Evolutionary conservation across 1,140 invertebrate genomes (phyloP).

Genomic region (Dinothrombium tinctorium): DNA sequence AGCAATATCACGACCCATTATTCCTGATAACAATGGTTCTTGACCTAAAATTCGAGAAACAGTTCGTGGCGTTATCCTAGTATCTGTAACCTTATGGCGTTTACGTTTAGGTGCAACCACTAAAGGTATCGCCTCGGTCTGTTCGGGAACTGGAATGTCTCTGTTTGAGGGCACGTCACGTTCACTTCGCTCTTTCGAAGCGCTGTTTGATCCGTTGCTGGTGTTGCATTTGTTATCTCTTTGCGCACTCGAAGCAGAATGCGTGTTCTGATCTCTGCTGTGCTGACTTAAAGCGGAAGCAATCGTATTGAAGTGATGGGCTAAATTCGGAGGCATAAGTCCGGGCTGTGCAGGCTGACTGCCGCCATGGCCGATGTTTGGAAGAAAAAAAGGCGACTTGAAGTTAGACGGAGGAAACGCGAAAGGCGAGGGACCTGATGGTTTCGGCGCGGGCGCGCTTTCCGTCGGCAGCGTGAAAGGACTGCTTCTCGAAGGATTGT

Average conservation of each 20-base stretch:
- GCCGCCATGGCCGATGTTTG: not conserved
- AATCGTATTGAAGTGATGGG: conserved; percentile 2
- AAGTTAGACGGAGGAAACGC: conserved; percentile 2
- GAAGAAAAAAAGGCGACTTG: not conserved
- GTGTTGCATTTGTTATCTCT: conserved; percentile 5
- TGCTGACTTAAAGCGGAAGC: not conserved
- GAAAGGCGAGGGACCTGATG: conserved; percentile 5
- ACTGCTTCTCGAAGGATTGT: not conserved
- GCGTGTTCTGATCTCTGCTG: no score
- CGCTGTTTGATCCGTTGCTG: conserved; percentile 3
- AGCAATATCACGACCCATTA: not conserved
- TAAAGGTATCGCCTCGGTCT: conserved; percentile 71
- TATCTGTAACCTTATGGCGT: conserved; percentile 91
- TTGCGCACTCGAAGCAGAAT: not conserved
- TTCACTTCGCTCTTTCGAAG: no score
- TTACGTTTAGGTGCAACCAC: conserved; percentile 71
- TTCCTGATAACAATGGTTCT: conserved; percentile 6
- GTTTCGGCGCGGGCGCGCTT: conserved; percentile 5
- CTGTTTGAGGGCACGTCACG: no score
- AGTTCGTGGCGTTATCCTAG: conserved; percentile 69
- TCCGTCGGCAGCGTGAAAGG: conserved; percentile 7
- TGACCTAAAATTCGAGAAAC: conserved; percentile 52
- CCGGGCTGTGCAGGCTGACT: no score
- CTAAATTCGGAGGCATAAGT: no score
- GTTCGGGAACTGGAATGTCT: conserved; percentile 34